Conservation (phyloP, 2,888 invertebrate species). For the Drosophila melanosoma region DNA sequence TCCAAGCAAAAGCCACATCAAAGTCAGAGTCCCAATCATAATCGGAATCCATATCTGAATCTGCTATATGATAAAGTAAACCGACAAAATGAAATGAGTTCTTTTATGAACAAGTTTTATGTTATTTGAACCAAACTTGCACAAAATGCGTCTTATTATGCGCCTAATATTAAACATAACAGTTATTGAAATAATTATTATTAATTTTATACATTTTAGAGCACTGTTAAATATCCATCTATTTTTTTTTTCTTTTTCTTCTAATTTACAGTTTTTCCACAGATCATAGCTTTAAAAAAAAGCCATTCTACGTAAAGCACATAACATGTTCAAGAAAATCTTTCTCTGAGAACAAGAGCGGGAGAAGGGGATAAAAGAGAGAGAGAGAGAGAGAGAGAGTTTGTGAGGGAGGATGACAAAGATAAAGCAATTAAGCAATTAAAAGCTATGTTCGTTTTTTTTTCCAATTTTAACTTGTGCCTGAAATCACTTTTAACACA, state of each 20-base stretch:
- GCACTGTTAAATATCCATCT: background rate
- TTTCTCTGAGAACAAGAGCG: background rate
- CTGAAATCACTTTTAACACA: background rate
- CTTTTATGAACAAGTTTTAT: background rate
- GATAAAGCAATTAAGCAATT: background rate
- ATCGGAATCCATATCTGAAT: background rate
- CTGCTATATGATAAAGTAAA: background rate
- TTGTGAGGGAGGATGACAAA: background rate
- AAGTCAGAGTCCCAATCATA: conserved; percentile 2
- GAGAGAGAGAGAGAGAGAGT: background rate
- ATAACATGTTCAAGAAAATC: background rate
- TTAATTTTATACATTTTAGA: background rate
- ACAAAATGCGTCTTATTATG: background rate
- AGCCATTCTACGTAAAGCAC: too few relatives aligned
- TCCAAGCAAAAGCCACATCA: background rate
- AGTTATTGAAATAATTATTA: background rate
- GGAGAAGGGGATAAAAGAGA: background rate
- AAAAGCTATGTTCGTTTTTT: background rate
- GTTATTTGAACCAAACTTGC: background rate
- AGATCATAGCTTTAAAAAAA: too few relatives aligned
- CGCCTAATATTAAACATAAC: background rate
- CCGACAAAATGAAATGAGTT: background rate
- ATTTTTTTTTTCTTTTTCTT: background rate
- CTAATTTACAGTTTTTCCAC: too few relatives aligned
- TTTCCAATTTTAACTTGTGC: background rate